These are phyloP conservation scores for Cephalopterus ornatus DNA, from an alignment of 2,113 vertebrate species.

Conservation along the genomic window DNA sequence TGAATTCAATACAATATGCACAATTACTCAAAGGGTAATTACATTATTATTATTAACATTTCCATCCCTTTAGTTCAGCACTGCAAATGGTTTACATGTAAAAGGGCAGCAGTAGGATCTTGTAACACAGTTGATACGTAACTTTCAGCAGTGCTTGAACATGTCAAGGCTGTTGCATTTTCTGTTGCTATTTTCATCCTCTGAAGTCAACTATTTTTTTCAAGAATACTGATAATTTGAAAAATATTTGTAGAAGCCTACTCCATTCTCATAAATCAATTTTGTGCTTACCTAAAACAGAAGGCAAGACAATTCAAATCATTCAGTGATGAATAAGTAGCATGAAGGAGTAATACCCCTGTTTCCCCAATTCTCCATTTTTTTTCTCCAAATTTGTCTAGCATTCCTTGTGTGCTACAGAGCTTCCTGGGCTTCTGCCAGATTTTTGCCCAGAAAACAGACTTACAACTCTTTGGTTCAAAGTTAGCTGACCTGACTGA, in stretches of 20 bases:
- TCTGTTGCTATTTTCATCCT: not conserved
- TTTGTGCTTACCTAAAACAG: not conserved
- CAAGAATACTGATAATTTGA: not conserved
- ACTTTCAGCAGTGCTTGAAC: not conserved
- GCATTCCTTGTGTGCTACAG: not conserved
- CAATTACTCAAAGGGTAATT: constrained; percentile 34
- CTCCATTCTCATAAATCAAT: not conserved
- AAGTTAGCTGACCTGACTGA: not conserved
- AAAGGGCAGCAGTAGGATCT: not conserved
- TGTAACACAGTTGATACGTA: not conserved
- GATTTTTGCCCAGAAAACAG: not conserved
- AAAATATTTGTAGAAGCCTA: not conserved
- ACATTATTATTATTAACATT: constrained; percentile 37
- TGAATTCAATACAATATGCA: constrained; percentile 9
- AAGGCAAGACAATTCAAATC: not conserved
- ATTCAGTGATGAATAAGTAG: not conserved
- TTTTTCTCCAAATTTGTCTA: not conserved
- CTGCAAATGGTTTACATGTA: not conserved
- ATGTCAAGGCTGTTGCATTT: not conserved
- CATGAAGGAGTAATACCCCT: not conserved
- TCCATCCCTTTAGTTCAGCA: not conserved
- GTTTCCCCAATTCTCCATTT: not conserved
- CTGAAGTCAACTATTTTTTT: not conserved
- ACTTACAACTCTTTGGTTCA: not conserved
- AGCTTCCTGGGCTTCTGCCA: not conserved